Conservation (phyloP, 2,797 vertebrate species). For the Masticophis lateralis region DNA sequence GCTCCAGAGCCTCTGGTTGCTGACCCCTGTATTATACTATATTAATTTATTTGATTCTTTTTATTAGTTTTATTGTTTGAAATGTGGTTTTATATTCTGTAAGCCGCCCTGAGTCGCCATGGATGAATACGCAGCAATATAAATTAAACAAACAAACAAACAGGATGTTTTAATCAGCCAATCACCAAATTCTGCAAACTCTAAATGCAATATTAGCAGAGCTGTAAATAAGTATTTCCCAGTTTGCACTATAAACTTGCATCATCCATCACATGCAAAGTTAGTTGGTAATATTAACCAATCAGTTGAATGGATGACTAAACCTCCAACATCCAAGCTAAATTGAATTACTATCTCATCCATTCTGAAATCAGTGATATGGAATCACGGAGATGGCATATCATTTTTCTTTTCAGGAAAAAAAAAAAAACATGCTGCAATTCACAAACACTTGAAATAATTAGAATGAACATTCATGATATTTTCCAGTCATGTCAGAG, state of each 20-base stretch:
- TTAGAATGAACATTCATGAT: not conserved
- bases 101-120: no score
- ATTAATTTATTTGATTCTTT: no score
- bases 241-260: constrained; percentile 17
- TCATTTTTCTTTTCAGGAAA: not conserved
- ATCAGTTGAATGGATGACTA: constrained; percentile 58
- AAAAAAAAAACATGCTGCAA: not conserved
- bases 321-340: constrained; percentile 30
- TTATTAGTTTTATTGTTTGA: no score
- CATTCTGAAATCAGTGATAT: constrained; percentile 13
- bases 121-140: no score
- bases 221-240: constrained; percentile 39
- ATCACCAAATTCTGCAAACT: constrained; percentile 39
- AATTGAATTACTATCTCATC: constrained; percentile 1
- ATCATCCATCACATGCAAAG: constrained; percentile 41
- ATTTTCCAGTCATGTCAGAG: not conserved
- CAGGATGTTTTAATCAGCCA: constrained; percentile 44
- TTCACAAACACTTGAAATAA: not conserved
- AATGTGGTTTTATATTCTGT: no score
- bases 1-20: no score
- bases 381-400: not conserved
- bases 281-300: constrained; percentile 57
- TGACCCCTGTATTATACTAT: no score
- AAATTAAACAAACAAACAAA: no score
- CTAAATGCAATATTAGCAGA: constrained; percentile 50